A percentile compares a stretch with the other conserved stretches of the same genome.
Evolutionary conservation across 2,888 invertebrate species (phyloP).

Genomic region (Diarsia rubi): DNA sequence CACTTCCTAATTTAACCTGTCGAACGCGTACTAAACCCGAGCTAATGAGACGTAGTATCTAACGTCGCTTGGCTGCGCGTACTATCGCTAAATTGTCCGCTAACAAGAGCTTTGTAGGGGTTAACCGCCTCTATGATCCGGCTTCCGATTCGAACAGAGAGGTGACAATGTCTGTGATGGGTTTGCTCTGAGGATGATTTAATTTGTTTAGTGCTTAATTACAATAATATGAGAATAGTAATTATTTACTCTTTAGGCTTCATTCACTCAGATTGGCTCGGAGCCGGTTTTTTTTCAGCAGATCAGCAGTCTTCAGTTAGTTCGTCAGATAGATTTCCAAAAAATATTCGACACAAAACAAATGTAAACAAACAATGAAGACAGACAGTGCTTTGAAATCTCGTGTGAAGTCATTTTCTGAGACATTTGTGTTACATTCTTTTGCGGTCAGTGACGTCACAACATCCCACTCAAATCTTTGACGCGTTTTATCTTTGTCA

Average conservation of each 20-base stretch:
- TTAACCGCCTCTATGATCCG: constrained; percentile 61
- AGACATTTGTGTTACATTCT: too few species aligned
- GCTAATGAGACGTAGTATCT: constrained; percentile 73
- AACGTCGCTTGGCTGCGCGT: constrained; percentile 66
- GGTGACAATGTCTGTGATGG: constrained; percentile 40
- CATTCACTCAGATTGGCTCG: too few species aligned
- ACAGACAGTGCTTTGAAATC: too few species aligned
- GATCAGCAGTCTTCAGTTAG: too few species aligned
- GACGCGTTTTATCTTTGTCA: too few species aligned
- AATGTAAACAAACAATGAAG: too few species aligned
- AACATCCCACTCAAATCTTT: too few species aligned
- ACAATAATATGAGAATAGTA: not conserved
- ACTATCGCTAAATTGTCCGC: constrained; percentile 69
- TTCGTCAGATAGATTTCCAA: too few species aligned
- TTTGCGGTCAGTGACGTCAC: too few species aligned
- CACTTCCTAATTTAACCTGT: constrained; percentile 64
- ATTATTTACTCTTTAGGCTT: not conserved
- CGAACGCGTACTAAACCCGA: constrained; percentile 53
- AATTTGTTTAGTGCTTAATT: not conserved
- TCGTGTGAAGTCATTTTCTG: too few species aligned
- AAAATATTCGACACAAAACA: too few species aligned
- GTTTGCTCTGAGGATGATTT: not conserved
- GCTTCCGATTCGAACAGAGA: constrained; percentile 60
- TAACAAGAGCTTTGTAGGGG: constrained; percentile 63
- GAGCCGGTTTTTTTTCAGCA: too few species aligned